A percentile compares a stretch with the other conserved stretches of the same genome.
phyloP scores from a whole-genome alignment of 1,140 invertebrate species.

The Calliphora vicina region DNA sequence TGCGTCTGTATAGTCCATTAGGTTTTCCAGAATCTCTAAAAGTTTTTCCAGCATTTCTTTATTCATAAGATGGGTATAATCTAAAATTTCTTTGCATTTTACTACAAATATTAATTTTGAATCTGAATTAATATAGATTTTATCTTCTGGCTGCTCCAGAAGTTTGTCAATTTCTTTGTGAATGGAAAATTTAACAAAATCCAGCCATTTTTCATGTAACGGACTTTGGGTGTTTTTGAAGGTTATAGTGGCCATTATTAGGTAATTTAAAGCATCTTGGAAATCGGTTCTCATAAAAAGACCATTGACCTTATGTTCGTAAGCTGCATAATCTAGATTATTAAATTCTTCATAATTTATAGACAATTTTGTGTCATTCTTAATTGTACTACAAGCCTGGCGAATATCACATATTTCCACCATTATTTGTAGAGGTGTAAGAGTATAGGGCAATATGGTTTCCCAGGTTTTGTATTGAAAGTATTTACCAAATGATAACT shows the following conservation, averaged over 20 bases:
- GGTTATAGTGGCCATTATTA: neutral
- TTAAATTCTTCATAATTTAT: neutral
- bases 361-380: neutral
- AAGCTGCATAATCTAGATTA: neutral
- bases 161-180: neutral
- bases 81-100: slow-evolving; percentile 1
- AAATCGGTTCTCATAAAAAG: neutral
- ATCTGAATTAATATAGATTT: slow-evolving; percentile 10
- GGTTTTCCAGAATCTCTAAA: slow-evolving; percentile 10
- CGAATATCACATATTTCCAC: slow-evolving; percentile 21
- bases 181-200: neutral
- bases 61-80: slow-evolving; percentile 16
- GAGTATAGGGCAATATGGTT: slow-evolving; percentile 6
- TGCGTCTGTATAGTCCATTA: neutral
- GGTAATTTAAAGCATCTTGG: neutral
- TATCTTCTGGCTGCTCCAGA: neutral
- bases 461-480: slow-evolving; percentile 23
- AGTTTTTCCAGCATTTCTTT: slow-evolving; percentile 3
- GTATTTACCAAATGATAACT: slow-evolving; percentile 11
- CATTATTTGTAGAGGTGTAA: neutral
- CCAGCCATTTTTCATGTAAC: neutral
- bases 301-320: neutral
- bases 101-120: neutral
- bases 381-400: neutral
- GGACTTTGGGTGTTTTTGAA: neutral